Evolutionary conservation across 1,140 invertebrate genomes (phyloP), one percentile per base, ranked within the genome.

Genomic region (Bombus sylvicola): DNA sequence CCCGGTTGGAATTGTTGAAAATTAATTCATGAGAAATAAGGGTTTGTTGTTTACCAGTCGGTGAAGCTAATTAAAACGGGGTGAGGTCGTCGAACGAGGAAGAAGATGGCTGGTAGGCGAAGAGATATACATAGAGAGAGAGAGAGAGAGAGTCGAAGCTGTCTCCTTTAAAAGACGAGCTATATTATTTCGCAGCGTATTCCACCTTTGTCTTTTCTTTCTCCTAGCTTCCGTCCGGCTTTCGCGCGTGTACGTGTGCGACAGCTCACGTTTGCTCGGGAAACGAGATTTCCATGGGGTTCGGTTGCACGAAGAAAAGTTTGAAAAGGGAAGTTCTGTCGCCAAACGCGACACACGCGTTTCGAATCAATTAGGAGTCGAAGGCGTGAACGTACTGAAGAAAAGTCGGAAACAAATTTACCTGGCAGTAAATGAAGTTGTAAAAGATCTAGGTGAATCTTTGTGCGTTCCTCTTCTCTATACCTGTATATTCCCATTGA

Each of bases 1-100:
- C 59, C 62, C 43, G 71, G 62, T n/a, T 31, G 41, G 71, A 78
- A 89, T 89, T 89, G 85, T 92, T 89, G 81, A 75, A 80, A 92
- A 92, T 90, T 91, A 90, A 92, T 92, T 91, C 86, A 79, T 89
- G 79, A 89, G 90, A 90, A 92, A 90, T 86, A 86, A 89, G 81
- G 78, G 76, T 83, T 88, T 85, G 87, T 91, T 90, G 90, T 91
- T 90, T 91, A 91, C 83, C 83, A 71, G 76, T 69, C 74, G 87
- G 78, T 74, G 66, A 74, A 76, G 85, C 88, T 92, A 92, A 92
- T 92, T 92, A 89, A 92, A 91, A 88, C 82, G 80, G 71, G 79
- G 57, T 64, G 68, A 68, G 37, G n/a, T 12, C n/a, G 43, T 39
- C 22, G 3, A 43, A n/a, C 31, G 47, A 18, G 43, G 31, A 39